Conservation (phyloP, 2,113 vertebrate genomes). For the Rhinopomastus cyanomelas region DNA sequence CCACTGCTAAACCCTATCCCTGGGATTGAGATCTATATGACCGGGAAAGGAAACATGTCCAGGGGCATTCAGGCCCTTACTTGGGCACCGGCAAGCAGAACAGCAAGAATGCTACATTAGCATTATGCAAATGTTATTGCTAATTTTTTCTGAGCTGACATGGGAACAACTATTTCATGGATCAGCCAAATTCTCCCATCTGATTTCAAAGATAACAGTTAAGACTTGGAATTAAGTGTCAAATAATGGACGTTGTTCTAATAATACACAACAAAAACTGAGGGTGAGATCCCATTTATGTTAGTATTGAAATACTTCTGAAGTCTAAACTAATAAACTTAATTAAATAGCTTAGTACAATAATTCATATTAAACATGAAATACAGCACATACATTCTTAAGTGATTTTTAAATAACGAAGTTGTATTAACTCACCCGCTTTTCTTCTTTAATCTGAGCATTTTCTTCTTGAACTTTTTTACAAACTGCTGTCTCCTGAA, state of each 20-base stretch:
- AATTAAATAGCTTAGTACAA: background rate
- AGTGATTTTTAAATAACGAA: background rate
- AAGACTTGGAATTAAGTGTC: background rate
- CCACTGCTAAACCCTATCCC: too few species aligned
- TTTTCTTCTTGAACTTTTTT: conserved; percentile 82
- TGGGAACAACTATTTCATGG: background rate
- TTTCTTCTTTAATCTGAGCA: conserved; percentile 78
- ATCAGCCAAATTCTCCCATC: background rate
- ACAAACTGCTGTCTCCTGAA: conserved; percentile 85
- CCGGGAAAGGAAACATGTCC: too few species aligned
- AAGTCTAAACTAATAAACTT: background rate
- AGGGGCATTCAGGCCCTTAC: too few species aligned
- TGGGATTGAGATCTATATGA: too few species aligned
- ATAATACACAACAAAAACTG: background rate
- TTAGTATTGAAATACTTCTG: background rate
- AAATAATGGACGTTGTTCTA: background rate
- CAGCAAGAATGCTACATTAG: background rate
- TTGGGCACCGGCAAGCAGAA: background rate
- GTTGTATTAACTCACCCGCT: conserved; percentile 77
- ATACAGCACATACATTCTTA: background rate
- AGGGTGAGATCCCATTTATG: background rate
- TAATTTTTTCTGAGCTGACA: background rate
- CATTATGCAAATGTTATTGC: too few species aligned
- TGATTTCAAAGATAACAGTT: background rate
- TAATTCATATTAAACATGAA: background rate